These are phyloP conservation scores for Icerya purchasi DNA, from an alignment of 2,888 invertebrate species.

Conservation along the genomic window DNA sequence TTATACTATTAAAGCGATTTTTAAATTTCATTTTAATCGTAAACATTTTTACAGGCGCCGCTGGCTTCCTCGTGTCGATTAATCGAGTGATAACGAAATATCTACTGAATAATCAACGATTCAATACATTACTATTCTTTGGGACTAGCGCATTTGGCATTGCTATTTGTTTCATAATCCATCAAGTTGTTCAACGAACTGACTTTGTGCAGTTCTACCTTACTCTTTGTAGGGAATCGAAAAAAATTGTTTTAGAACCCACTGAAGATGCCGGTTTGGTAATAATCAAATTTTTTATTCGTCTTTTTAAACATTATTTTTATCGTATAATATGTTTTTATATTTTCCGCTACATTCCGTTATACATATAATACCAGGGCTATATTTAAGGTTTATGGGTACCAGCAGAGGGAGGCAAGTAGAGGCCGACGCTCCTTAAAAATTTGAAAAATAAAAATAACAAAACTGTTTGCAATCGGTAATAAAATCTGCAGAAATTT, in stretches of 20 bases:
- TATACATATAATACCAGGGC: too few relatives aligned
- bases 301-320: too few relatives aligned
- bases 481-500: too few relatives aligned
- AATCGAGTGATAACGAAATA: slow-evolving; percentile 68
- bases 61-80: slow-evolving; percentile 67
- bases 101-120: slow-evolving; percentile 47
- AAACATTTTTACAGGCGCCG: slow-evolving; percentile 38
- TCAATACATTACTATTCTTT: slow-evolving; percentile 74
- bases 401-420: too few relatives aligned
- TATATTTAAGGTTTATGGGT: too few relatives aligned
- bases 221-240: slow-evolving; percentile 46
- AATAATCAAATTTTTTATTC: slow-evolving; percentile 19
- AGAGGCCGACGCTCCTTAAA: too few relatives aligned
- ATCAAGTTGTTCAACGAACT: slow-evolving; percentile 52
- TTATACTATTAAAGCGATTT: too few relatives aligned
- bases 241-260: slow-evolving; percentile 59
- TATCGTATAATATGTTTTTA: too few relatives aligned
- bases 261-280: slow-evolving; percentile 67
- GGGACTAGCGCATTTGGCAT: slow-evolving; percentile 54
- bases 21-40: too few relatives aligned
- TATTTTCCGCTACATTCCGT: too few relatives aligned
- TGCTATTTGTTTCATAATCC: slow-evolving; percentile 51
- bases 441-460: too few relatives aligned
- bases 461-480: too few relatives aligned
- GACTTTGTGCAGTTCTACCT: slow-evolving; percentile 69